Evolutionary conservation across 2,888 invertebrate species (phyloP).

Genomic region (Trissonchulus sp.): DNA sequence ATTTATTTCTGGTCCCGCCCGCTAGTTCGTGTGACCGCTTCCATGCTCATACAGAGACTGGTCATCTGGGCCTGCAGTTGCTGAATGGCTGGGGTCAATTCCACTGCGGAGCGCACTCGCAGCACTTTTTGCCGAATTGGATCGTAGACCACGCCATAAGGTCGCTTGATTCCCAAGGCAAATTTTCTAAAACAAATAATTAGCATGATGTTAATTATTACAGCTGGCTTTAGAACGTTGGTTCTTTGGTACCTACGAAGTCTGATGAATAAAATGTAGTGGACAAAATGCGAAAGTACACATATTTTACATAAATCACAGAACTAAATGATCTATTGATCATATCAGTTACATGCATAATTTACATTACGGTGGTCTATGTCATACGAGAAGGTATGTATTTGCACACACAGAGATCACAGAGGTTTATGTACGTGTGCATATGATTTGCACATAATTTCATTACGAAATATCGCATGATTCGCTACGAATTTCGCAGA

Average conservation of each 20-base stretch:
- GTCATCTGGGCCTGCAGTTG: slow-evolving; percentile 22
- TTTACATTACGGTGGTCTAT: no score
- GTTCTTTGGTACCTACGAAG: no score
- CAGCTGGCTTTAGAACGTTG: no score
- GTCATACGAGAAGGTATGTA: no score
- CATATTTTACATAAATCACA: background rate
- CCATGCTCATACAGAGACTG: background rate
- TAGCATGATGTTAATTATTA: background rate
- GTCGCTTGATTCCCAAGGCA: slow-evolving; percentile 42
- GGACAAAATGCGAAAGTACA: background rate
- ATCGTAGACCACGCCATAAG: slow-evolving; percentile 44
- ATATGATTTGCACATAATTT: no score
- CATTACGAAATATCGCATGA: no score
- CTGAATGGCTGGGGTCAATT: slow-evolving; percentile 17
- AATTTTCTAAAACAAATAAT: slow-evolving; percentile 39
- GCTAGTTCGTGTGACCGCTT: slow-evolving; percentile 14
- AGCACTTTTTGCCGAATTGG: slow-evolving; percentile 44
- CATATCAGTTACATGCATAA: no score
- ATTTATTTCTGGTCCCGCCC: no score
- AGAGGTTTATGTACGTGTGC: no score
- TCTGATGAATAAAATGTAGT: background rate
- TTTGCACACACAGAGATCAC: no score
- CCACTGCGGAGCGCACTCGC: background rate
- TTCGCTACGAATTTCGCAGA: no score
- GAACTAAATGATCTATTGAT: background rate